phyloP scores from a whole-genome alignment of 2,113 vertebrate genomes.

The Boulengeromyrus knoepffleri region DNA sequence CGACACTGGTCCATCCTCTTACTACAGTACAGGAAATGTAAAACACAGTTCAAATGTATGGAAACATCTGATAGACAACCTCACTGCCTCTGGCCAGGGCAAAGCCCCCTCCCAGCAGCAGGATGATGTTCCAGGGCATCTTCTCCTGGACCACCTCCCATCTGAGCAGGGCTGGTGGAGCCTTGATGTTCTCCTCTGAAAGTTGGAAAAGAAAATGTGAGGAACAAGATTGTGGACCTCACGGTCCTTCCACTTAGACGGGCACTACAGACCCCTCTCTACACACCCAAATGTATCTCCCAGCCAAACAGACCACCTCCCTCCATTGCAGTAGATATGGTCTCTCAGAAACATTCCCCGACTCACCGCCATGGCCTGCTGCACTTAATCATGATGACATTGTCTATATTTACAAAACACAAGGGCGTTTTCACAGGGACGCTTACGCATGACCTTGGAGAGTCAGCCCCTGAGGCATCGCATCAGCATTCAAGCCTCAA shows the following conservation, averaged over 20 bases:
- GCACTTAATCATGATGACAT: conserved; percentile 40
- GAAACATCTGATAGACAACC: conserved; percentile 43
- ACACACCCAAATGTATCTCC: background rate
- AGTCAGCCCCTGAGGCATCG: background rate
- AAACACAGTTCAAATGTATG: background rate
- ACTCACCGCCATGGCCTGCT: background rate
- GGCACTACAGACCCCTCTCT: background rate
- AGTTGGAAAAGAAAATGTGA: conserved; percentile 24
- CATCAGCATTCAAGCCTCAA: background rate
- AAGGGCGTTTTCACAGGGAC: background rate
- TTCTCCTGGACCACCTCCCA: conserved; percentile 67
- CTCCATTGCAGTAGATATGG: background rate
- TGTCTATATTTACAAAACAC: conserved; percentile 46
- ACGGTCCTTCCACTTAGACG: conserved; percentile 16
- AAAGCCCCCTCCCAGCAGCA: conserved; percentile 77
- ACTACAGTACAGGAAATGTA: background rate
- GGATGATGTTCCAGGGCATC: conserved; percentile 74
- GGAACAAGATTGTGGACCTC: conserved; percentile 11
- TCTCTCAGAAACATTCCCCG: background rate
- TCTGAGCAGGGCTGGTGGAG: conserved; percentile 57
- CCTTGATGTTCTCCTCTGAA: conserved; percentile 31
- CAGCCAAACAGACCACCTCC: background rate
- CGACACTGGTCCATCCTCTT: background rate
- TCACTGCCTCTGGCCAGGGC: conserved; percentile 76
- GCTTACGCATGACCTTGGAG: background rate